A percentile compares a stretch with the other conserved stretches of the same genome.
Conservation (phyloP, 2,888 invertebrate species). For the Tinea semifulvella region DNA sequence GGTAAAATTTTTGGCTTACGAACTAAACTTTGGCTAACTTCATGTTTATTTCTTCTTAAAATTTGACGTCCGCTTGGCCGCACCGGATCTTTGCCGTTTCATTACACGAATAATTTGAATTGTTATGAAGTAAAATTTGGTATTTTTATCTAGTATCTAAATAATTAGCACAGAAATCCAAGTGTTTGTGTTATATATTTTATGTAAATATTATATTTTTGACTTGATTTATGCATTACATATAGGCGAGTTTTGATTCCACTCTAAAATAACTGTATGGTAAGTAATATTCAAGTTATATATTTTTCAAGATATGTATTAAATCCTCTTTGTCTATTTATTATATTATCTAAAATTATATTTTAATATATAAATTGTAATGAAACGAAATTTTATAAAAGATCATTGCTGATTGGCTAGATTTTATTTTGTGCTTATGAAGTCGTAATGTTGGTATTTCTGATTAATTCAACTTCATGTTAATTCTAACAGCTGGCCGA, state of each 20-base stretch:
- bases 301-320: not conserved
- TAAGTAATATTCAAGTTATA: not conserved
- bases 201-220: too few species aligned
- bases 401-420: slow-evolving; percentile 38
- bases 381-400: slow-evolving; percentile 27
- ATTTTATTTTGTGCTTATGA: slow-evolving; percentile 14
- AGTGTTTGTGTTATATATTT: too few species aligned
- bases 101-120: slow-evolving; percentile 22
- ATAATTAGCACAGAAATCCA: too few species aligned
- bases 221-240: too few species aligned
- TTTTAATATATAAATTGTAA: slow-evolving; percentile 20
- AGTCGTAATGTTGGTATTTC: slow-evolving; percentile 29
- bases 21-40: slow-evolving; percentile 45
- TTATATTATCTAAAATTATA: not conserved
- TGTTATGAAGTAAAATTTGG: too few species aligned
- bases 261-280: too few species aligned
- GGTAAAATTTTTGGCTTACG: slow-evolving; percentile 48
- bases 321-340: not conserved
- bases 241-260: too few species aligned
- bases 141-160: too few species aligned
- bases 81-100: slow-evolving; percentile 30
- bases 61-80: slow-evolving; percentile 30
- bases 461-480: slow-evolving; percentile 33
- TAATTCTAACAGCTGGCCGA: slow-evolving; percentile 50
- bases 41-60: slow-evolving; percentile 63